Evolutionary conservation across 2,797 vertebrate genomes (phyloP).

Genomic region (Rhadinocentrus ornatus): DNA sequence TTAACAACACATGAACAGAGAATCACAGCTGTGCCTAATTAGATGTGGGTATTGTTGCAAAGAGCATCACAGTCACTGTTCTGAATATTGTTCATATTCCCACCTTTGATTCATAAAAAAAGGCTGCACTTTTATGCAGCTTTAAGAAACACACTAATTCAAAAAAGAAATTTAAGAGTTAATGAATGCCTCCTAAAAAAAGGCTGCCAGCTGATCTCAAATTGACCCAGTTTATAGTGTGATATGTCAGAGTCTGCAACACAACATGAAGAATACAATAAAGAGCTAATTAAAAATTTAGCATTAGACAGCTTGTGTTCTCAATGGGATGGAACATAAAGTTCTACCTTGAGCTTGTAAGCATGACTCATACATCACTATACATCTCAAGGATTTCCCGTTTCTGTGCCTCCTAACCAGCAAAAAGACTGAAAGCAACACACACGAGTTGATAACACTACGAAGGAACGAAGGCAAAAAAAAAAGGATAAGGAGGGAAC

Average conservation of each 20-base stretch:
- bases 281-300: conserved; percentile 63
- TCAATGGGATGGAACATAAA: conserved; percentile 65
- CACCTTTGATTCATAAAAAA: conserved; percentile 2
- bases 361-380: conserved; percentile 34
- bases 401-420: conserved; percentile 11
- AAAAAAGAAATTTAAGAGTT: background rate
- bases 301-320: conserved; percentile 56
- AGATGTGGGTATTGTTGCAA: conserved; percentile 21
- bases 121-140: background rate
- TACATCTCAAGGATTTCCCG: conserved; percentile 38
- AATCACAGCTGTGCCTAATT: conserved; percentile 35
- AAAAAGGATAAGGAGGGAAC: background rate
- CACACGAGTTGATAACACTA: conserved; percentile 33
- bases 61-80: background rate
- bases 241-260: conserved; percentile 16
- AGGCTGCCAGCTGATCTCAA: conserved; percentile 8
- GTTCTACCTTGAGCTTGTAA: conserved; percentile 56
- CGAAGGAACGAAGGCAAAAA: background rate
- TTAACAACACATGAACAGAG: conserved; percentile 12
- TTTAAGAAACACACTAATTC: background rate
- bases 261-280: conserved; percentile 35
- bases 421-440: conserved; percentile 26
- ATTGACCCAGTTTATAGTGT: conserved; percentile 4
- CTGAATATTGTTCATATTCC: background rate
- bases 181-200: conserved; percentile 12